These are phyloP conservation scores for Phodopus roborovskii DNA, from an alignment of 2,113 vertebrate species.

Conservation along the genomic window DNA sequence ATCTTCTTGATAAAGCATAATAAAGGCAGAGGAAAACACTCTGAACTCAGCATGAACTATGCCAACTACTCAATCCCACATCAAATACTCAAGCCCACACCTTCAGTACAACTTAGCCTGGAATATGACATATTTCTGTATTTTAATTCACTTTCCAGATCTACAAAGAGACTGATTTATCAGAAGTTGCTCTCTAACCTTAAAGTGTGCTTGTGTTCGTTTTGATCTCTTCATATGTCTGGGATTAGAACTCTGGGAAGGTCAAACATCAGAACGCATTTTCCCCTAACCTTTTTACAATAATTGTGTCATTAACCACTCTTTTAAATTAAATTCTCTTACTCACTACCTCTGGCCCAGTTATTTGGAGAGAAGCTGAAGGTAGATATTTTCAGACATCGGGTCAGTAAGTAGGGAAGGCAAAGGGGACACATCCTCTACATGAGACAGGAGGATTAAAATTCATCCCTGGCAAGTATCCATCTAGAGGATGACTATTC, in stretches of 20 bases:
- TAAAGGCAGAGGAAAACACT: constrained; percentile 75
- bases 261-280: constrained; percentile 67
- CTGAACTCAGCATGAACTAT: constrained; percentile 83
- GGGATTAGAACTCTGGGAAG: constrained; percentile 73
- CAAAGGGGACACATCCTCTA: neutral
- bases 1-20: constrained; percentile 78
- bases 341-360: neutral
- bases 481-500: constrained; percentile 77
- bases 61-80: constrained; percentile 73
- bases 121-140: constrained; percentile 35
- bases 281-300: constrained; percentile 60
- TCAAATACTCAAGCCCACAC: constrained; percentile 65
- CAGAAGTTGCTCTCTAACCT: constrained; percentile 73
- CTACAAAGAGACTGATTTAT: constrained; percentile 75
- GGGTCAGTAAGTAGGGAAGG: constrained; percentile 43
- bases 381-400: constrained; percentile 56
- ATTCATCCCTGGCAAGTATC: constrained; percentile 74
- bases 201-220: constrained; percentile 72
- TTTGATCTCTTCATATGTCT: constrained; percentile 68
- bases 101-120: constrained; percentile 59
- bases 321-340: constrained; percentile 60
- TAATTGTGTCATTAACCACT: constrained; percentile 74
- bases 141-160: constrained; percentile 79
- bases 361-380: constrained; percentile 38
- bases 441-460: constrained; percentile 67